These are phyloP conservation scores for Danio choprae DNA, from an alignment of 2,797 vertebrate genomes.

Conservation along the genomic window DNA sequence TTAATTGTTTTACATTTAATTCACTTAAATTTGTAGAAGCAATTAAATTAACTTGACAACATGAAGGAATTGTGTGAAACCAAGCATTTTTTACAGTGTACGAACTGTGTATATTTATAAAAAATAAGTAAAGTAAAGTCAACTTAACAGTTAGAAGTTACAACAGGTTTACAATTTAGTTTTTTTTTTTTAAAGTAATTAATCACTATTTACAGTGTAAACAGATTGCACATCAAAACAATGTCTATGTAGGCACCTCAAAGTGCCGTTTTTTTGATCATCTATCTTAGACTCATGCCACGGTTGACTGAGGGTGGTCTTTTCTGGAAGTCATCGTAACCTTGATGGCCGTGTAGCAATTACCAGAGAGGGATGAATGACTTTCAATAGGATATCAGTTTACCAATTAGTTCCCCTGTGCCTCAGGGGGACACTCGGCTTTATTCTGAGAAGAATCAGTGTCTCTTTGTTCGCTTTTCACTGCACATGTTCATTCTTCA, in stretches of 20 bases:
- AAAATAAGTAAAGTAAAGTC: too few relatives aligned
- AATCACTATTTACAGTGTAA: too few relatives aligned
- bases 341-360: conserved; percentile 51
- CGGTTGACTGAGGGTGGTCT: conserved; percentile 29
- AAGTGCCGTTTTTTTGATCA: neutral
- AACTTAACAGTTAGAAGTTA: too few relatives aligned
- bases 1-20: too few relatives aligned
- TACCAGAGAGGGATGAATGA: conserved; percentile 52
- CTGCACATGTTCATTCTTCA: conserved; percentile 35
- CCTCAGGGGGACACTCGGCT: conserved; percentile 45
- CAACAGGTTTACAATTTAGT: too few relatives aligned
- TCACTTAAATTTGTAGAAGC: too few relatives aligned
- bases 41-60: too few relatives aligned
- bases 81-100: too few relatives aligned
- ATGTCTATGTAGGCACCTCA: neutral
- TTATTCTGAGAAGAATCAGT: conserved; percentile 48
- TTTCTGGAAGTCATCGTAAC: conserved; percentile 39
- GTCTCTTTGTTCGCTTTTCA: conserved; percentile 42
- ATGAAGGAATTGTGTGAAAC: too few relatives aligned
- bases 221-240: neutral
- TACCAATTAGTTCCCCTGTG: conserved; percentile 56
- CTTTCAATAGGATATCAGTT: conserved; percentile 55
- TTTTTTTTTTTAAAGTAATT: too few relatives aligned
- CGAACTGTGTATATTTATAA: too few relatives aligned
- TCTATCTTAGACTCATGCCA: conserved; percentile 23